phyloP scores from a whole-genome alignment of 2,113 vertebrate species.

The Gymnobelideus leadbeateri region DNA sequence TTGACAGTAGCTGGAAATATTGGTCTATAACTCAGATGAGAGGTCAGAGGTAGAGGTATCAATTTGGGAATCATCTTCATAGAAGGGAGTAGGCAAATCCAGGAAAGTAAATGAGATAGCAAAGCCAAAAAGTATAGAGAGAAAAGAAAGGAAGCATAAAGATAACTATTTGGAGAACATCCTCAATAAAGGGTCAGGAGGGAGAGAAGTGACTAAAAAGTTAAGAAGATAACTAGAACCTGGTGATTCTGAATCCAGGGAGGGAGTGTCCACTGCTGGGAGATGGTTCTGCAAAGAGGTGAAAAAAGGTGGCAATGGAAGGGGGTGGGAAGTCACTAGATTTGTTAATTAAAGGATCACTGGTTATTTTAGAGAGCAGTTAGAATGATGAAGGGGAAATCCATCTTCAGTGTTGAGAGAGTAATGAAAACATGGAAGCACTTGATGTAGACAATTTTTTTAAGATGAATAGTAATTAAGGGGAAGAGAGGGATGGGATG shows the following conservation, averaged over 20 bases:
- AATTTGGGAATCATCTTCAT: neutral
- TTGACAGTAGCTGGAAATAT: neutral
- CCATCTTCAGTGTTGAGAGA: neutral
- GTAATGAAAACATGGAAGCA: neutral
- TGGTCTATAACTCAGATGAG: neutral
- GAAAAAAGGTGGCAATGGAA: too few relatives aligned
- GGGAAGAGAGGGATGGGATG: neutral
- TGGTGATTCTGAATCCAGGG: neutral
- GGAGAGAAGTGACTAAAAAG: neutral
- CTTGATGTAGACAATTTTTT: neutral
- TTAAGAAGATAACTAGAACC: too few relatives aligned
- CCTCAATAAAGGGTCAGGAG: neutral
- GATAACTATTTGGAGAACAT: neutral
- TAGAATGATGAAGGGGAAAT: neutral
- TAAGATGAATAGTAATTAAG: neutral
- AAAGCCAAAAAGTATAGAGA: neutral
- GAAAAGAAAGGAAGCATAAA: neutral
- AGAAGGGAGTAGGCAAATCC: neutral
- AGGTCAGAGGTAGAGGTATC: neutral
- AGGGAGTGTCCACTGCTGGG: too few relatives aligned
- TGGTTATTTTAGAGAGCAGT: too few relatives aligned
- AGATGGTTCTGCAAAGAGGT: neutral
- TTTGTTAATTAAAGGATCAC: too few relatives aligned
- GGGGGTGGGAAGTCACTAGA: too few relatives aligned
- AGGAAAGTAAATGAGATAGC: neutral